Percentiles rank a stretch among this genome's conserved stretches.
Evolutionary conservation across 2,113 vertebrate species (phyloP).

Genomic region (Nansenia antarctica): DNA sequence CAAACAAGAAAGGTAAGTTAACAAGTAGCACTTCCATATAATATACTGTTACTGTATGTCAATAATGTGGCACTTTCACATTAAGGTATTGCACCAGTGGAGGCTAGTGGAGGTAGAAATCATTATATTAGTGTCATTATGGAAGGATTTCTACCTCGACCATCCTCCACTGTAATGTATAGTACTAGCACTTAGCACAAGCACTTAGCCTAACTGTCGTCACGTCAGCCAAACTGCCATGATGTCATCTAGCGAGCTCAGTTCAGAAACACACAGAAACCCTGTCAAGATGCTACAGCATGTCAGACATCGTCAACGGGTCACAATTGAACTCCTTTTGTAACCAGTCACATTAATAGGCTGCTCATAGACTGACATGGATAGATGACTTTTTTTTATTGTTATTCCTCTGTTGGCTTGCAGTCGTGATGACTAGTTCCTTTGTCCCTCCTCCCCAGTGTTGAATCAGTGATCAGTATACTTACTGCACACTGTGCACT

Average conservation of each 20-base stretch:
- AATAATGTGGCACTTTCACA: not conserved
- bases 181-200: no score
- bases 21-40: no score
- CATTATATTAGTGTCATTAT: no score
- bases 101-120: no score
- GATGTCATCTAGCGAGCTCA: no score
- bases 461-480: not conserved
- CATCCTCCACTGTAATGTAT: not conserved
- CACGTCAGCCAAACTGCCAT: not conserved
- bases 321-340: not conserved
- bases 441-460: no score
- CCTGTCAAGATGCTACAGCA: not conserved
- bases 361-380: not conserved
- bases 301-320: not conserved
- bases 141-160: no score
- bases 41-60: not conserved
- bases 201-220: not conserved
- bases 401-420: not conserved
- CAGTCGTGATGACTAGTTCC: not conserved
- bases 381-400: not conserved
- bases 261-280: not conserved
- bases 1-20: no score
- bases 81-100: not conserved
- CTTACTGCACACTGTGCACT: not conserved
- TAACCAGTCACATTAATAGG: not conserved